Evolutionary conservation across 1,140 invertebrate species (phyloP).

Genomic region (Drosophila gunungcola): DNA sequence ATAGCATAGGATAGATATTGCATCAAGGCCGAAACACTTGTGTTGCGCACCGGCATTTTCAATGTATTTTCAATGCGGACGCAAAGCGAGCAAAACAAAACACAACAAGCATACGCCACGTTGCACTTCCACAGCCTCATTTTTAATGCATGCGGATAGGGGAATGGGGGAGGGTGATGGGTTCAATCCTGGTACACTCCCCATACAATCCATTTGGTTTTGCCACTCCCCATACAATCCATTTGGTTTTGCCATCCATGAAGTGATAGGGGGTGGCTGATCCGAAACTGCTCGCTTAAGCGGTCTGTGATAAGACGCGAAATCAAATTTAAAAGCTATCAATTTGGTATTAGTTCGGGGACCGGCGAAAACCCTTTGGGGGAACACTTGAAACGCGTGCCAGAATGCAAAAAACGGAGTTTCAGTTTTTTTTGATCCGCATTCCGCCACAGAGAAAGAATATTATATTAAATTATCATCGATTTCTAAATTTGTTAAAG

Average conservation of each 20-base stretch:
- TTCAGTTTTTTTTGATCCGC: constrained; percentile 1
- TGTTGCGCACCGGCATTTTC: constrained; percentile 37
- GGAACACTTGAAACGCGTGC: constrained; percentile 55
- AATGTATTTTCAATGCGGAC: constrained; percentile 47
- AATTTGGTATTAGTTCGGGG: constrained; percentile 81
- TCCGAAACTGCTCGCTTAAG: constrained; percentile 56
- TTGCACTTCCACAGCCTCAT: constrained; percentile 62
- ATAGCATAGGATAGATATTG: too few relatives aligned
- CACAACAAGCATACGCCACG: constrained; percentile 60
- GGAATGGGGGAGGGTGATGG: not conserved
- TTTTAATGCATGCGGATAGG: constrained; percentile 59
- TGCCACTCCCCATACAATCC: too few relatives aligned
- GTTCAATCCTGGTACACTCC: constrained; percentile 30
- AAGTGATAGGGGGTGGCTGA: not conserved
- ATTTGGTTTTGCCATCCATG: constrained; percentile 33
- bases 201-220: constrained; percentile 37
- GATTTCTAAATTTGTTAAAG: too few relatives aligned
- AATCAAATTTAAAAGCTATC: constrained; percentile 84
- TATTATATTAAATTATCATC: not conserved
- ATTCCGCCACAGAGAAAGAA: constrained; percentile 9
- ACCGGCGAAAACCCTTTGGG: constrained; percentile 51
- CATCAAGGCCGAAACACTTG: constrained; percentile 32
- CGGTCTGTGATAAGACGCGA: constrained; percentile 79
- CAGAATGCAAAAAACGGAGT: constrained; percentile 54
- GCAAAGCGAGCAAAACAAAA: constrained; percentile 31